Percentiles rank a stretch among this genome's conserved stretches.
These are phyloP conservation scores for Cichlasoma orientale DNA, from an alignment of 2,797 vertebrate genomes.

Conservation along the genomic window DNA sequence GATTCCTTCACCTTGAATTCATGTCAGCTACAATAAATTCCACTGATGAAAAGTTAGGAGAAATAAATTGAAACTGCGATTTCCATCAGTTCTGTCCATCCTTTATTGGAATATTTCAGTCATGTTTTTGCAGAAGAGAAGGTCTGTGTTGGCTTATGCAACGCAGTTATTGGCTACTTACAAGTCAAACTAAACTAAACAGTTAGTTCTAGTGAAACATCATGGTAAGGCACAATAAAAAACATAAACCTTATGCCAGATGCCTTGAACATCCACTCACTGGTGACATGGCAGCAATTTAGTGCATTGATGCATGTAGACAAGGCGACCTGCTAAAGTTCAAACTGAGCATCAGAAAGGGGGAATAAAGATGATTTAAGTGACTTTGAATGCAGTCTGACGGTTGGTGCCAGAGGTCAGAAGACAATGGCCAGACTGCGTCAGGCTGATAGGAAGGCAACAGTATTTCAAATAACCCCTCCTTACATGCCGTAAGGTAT, in stretches of 20 bases:
- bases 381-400: neutral
- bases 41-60: neutral
- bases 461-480: neutral
- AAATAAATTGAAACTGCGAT: neutral
- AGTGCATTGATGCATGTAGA: neutral
- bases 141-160: neutral
- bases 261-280: too few relatives aligned
- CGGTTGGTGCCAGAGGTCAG: neutral
- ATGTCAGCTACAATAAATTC: neutral
- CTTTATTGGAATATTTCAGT: neutral
- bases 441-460: neutral
- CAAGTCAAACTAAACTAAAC: neutral
- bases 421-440: neutral
- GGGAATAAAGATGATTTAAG: neutral
- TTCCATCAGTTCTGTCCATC: neutral
- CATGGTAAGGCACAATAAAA: neutral
- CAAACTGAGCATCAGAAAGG: neutral
- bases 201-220: neutral
- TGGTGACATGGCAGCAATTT: neutral
- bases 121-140: neutral
- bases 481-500: too few relatives aligned
- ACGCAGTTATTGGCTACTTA: neutral
- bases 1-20: constrained; percentile 6
- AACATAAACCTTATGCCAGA: neutral
- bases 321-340: neutral